Evolutionary conservation across 2,888 invertebrate genomes (phyloP).

Genomic region (Nephrocerus scutellatus): DNA sequence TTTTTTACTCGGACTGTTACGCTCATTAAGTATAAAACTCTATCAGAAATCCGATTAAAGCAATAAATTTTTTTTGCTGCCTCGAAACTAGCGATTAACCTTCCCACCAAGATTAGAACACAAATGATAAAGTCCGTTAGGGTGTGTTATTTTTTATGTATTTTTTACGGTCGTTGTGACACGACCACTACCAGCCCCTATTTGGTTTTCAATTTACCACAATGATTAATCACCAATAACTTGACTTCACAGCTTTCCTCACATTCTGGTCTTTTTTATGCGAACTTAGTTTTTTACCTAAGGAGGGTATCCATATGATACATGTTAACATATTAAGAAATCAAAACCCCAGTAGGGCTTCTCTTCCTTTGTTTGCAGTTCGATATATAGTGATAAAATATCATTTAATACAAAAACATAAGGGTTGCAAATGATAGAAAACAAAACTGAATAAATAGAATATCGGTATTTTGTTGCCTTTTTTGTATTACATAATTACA

Average conservation of each 20-base stretch:
- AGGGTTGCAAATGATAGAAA: too few species aligned
- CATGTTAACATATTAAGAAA: too few species aligned
- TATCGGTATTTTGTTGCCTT: too few species aligned
- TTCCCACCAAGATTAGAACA: slow-evolving; percentile 6
- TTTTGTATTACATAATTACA: too few species aligned
- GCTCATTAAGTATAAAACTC: slow-evolving; percentile 10
- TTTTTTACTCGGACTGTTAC: slow-evolving; percentile 7
- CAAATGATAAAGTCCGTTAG: not conserved
- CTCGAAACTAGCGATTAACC: slow-evolving; percentile 3
- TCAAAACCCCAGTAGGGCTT: too few species aligned
- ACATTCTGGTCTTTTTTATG: too few species aligned
- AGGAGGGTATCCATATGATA: too few species aligned
- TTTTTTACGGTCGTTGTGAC: not conserved
- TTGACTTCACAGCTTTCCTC: not conserved
- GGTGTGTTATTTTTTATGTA: not conserved
- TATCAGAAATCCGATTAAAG: slow-evolving; percentile 21
- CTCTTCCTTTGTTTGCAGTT: too few species aligned
- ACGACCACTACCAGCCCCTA: slow-evolving; percentile 22
- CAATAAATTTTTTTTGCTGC: slow-evolving; percentile 14
- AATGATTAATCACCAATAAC: slow-evolving; percentile 35
- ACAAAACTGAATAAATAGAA: too few species aligned
- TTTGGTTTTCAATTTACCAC: slow-evolving; percentile 33
- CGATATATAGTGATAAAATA: too few species aligned
- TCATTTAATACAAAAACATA: too few species aligned
- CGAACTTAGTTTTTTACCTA: not conserved